Base-by-base conservation (phyloP, 1,140 invertebrate species). In the Drosophila pseudoananassae region DNA sequence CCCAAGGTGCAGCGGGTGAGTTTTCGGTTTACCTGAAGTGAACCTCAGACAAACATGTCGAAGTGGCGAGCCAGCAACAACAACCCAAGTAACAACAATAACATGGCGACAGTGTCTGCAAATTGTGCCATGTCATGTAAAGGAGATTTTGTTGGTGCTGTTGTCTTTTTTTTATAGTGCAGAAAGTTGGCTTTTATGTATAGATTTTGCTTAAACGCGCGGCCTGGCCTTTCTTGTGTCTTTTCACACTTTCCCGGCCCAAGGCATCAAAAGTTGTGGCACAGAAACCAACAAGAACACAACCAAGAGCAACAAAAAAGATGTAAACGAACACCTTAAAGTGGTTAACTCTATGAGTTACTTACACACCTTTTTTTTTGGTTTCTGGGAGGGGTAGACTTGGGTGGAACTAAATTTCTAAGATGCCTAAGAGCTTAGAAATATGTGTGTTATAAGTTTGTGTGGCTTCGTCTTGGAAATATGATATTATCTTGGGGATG, bases 111-210 rank as follows among this genome's bases (percentile, higher is more conserved):
- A 63, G 36, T 77, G 78, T 78, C 78, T 73, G 78, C 82, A 84
- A 84, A 84, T 84, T 84, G 81, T 84, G 81, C 85, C 81, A 79
- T 84, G 81, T 84, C 81, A 84, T 84, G 81, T 84, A 84, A 87
- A 81, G 55, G 56, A 59, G 46, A 52, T 78, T 77, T 75, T 54
- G 31, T 51, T 56, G 46, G 54, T 64, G 23, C 8, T 75, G 46
- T 64, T 14, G 6, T 71, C 51, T 55, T 61, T 75, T 54, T 54
- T 55, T 58, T 78, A 78, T 81, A 69, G 55, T 73, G 68, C 75
- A 74, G 53, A 68, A 69, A 83, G 74, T 82, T 73, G 71, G 50
- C 83, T 73, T 76, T 69, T 82, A 81, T 75, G 55, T 71, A 59
- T 51, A 52, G 54, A 71, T 74, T 61, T 74, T 75, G 47, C 83